Evolutionary conservation across 2,888 invertebrate species (phyloP).

Genomic region (Periphyllus acericola): DNA sequence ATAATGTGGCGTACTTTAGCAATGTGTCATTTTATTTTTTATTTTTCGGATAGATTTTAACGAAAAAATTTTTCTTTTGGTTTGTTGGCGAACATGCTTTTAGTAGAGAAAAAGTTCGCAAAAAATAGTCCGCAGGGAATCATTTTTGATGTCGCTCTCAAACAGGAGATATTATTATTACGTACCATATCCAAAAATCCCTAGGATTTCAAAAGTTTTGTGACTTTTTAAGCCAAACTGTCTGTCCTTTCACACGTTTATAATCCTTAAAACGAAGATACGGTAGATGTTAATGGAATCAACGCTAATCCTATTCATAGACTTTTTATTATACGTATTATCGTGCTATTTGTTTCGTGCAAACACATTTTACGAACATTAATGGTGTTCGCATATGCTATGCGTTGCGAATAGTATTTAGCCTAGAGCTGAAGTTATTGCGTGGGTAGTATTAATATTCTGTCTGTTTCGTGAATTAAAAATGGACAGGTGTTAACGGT

Average conservation of each 20-base stretch:
- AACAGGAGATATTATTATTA: constrained; percentile 5
- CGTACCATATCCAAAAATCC: background rate
- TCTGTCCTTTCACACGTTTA: background rate
- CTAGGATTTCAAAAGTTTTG: background rate
- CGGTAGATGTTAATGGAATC: background rate
- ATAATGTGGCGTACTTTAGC: background rate
- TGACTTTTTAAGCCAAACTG: background rate
- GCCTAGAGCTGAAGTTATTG: too few species aligned
- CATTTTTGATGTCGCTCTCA: background rate
- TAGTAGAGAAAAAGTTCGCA: background rate
- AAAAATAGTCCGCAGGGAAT: background rate
- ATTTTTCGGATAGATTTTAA: background rate
- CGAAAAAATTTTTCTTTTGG: background rate
- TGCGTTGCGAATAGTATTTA: too few species aligned
- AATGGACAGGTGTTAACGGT: background rate
- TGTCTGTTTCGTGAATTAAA: too few species aligned
- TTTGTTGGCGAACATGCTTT: background rate
- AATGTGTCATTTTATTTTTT: background rate
- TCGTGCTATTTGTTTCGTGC: background rate
- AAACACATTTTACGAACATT: too few species aligned
- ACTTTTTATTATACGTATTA: background rate
- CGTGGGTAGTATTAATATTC: too few species aligned
- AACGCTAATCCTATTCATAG: background rate
- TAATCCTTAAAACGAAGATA: background rate
- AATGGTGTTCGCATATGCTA: too few species aligned